Evolutionary conservation across 53 echinoderm and acorn worm genomes (phyloP).

Genomic region (Holothuria scabra): DNA sequence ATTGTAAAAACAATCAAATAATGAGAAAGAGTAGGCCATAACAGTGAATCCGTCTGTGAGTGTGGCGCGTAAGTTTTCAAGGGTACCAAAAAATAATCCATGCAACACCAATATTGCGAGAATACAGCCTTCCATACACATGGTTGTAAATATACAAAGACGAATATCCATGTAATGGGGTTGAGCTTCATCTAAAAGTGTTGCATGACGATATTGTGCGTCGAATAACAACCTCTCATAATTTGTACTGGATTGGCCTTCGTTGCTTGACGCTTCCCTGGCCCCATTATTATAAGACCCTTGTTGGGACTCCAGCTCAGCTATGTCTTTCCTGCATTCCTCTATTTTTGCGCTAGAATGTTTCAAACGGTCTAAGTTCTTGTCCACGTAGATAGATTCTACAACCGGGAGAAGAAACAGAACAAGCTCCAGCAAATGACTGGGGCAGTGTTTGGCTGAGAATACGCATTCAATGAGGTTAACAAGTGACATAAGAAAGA

Average conservation of each 20-base stretch:
- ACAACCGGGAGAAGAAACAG: constrained; percentile 53
- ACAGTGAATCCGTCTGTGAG: constrained; percentile 48
- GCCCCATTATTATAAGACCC: too few relatives aligned
- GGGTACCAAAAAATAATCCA: constrained; percentile 1
- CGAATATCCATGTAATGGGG: constrained; percentile 60
- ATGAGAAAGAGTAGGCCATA: constrained; percentile 40
- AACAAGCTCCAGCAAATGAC: constrained; percentile 50
- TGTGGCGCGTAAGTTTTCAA: constrained; percentile 22
- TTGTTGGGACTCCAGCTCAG: background rate
- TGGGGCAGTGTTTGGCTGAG: constrained; percentile 43
- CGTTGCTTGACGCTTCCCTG: too few relatives aligned
- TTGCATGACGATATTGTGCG: background rate
- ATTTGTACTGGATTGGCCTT: too few relatives aligned
- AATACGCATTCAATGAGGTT: constrained; percentile 54
- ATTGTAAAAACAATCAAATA: constrained; percentile 59
- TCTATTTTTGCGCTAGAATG: constrained; percentile 46
- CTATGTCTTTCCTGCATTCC: constrained; percentile 9
- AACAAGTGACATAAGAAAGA: constrained; percentile 23
- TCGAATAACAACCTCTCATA: too few relatives aligned
- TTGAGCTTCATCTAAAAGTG: background rate
- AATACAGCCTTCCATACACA: constrained; percentile 27
- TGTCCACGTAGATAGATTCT: constrained; percentile 59
- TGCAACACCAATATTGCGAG: constrained; percentile 13
- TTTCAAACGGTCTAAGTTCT: constrained; percentile 40
- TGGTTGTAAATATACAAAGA: constrained; percentile 56